Conservation (phyloP, 1,140 invertebrate genomes). For the Choristoneura fumiferana region DNA sequence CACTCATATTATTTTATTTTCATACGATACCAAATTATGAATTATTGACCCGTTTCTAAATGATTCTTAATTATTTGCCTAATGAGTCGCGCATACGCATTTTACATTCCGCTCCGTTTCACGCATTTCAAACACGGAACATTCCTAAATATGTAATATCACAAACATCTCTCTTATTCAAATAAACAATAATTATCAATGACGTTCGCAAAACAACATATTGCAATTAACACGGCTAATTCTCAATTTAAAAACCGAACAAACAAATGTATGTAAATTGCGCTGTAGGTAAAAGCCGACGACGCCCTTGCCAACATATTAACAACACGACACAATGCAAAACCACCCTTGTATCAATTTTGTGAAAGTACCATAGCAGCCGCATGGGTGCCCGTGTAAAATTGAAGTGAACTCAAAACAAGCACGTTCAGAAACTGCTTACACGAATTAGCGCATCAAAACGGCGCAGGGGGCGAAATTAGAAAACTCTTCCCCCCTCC, state of each 20-base stretch:
- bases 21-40: no score
- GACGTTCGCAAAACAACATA: constrained; percentile 42
- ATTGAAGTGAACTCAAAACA: constrained; percentile 66
- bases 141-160: background rate
- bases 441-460: constrained; percentile 77
- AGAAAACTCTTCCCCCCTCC: constrained; percentile 56
- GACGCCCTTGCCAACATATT: constrained; percentile 49
- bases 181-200: constrained; percentile 18
- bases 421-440: constrained; percentile 75
- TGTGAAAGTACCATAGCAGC: constrained; percentile 26
- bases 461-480: constrained; percentile 70
- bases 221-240: constrained; percentile 71
- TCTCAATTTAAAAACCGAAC: constrained; percentile 75
- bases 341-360: constrained; percentile 29
- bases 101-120: no score
- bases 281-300: constrained; percentile 69
- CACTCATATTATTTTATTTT: no score
- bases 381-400: constrained; percentile 34
- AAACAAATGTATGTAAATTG: constrained; percentile 77
- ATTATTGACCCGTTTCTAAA: no score
- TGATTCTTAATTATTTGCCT: no score
- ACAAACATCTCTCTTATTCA: constrained; percentile 10
- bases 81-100: no score
- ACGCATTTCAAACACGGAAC: no score
- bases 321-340: background rate